Percentiles rank a stretch among this genome's conserved stretches.
Evolutionary conservation across 92 coral and sea anemone species (phyloP).

Genomic region (Epizoanthus rinbou): DNA sequence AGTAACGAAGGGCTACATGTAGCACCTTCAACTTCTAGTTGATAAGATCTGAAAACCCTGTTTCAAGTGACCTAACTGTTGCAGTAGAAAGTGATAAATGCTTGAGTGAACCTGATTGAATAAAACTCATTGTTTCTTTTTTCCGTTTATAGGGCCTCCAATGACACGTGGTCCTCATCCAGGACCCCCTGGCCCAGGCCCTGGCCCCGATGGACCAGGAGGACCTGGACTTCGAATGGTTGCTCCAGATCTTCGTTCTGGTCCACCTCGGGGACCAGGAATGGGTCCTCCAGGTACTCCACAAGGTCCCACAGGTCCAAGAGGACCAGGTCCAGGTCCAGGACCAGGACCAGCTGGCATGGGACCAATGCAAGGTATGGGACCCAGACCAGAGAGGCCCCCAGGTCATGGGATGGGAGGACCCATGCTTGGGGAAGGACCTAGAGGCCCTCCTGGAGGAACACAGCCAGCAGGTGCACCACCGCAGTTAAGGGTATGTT

Average conservation of each 20-base stretch:
- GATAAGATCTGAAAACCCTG: too few relatives aligned
- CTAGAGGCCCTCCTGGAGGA: constrained; percentile 42
- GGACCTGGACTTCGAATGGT: constrained; percentile 39
- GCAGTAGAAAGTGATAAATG: background rate
- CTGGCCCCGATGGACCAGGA: constrained; percentile 33
- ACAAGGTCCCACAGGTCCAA: constrained; percentile 25
- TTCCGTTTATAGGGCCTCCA: constrained; percentile 26
- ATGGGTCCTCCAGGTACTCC: constrained; percentile 43
- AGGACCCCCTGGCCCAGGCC: constrained; percentile 20
- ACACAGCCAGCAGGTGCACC: constrained; percentile 6
- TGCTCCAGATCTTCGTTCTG: constrained; percentile 40
- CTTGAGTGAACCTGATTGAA: background rate
- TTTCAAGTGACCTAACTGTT: background rate
- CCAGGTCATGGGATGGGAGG: constrained; percentile 28
- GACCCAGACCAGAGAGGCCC: constrained; percentile 40
- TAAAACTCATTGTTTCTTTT: background rate
- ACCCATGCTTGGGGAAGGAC: constrained; percentile 27
- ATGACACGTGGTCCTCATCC: constrained; percentile 41
- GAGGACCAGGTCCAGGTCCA: constrained; percentile 35
- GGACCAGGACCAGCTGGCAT: background rate
- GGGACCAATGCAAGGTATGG: constrained; percentile 43
- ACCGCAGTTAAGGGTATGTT: constrained; percentile 35
- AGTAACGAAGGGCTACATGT: too few relatives aligned
- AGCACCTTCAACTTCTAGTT: too few relatives aligned
- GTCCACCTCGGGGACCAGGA: constrained; percentile 38